Conservation (phyloP, 2,797 vertebrate genomes). For the Novumbra hubbsi region DNA sequence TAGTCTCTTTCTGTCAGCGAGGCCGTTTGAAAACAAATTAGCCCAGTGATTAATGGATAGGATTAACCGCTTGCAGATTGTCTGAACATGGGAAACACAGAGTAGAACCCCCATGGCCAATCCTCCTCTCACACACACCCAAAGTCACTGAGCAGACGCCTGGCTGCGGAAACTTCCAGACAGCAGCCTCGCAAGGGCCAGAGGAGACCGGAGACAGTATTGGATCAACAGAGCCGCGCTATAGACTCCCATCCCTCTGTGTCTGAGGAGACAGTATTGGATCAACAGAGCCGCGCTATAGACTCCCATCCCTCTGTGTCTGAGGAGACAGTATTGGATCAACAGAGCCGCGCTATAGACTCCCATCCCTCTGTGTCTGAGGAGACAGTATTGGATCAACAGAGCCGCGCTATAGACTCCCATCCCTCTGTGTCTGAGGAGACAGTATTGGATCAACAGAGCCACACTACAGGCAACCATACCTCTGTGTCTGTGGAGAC, state of each 20-base stretch:
- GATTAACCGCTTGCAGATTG: conserved; percentile 63
- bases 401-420: no score
- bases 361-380: not conserved
- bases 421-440: no score
- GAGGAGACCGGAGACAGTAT: not conserved
- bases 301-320: not conserved
- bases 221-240: not conserved
- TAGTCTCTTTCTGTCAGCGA: conserved; percentile 69
- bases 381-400: no score
- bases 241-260: not conserved
- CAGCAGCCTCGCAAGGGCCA: not conserved
- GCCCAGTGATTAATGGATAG: conserved; percentile 72
- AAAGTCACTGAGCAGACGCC: not conserved
- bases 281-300: not conserved
- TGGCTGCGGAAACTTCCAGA: not conserved
- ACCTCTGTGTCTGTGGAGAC: not conserved
- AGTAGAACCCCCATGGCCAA: conserved; percentile 41
- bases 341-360: no score
- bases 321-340: no score
- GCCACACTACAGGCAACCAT: no score
- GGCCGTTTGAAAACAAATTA: conserved; percentile 74
- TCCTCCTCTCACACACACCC: not conserved
- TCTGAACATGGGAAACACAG: conserved; percentile 62
- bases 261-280: not conserved
- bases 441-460: no score